These are phyloP conservation scores for Chrysopilus asiliformis DNA, from an alignment of 2,888 invertebrate species.

Conservation along the genomic window DNA sequence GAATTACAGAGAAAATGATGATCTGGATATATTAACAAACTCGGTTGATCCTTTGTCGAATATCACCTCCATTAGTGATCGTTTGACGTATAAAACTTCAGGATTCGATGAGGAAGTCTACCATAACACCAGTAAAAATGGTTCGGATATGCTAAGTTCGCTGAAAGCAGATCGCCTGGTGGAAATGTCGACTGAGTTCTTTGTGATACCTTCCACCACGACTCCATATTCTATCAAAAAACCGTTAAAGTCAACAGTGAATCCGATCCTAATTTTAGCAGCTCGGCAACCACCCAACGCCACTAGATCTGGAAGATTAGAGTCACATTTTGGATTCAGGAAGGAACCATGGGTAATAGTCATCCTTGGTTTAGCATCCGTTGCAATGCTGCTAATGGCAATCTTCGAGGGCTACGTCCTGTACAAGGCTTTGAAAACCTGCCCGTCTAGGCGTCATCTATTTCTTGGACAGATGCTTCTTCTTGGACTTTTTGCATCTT, in stretches of 20 bases:
- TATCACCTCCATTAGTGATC: too few relatives aligned
- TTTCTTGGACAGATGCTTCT: conserved; percentile 78
- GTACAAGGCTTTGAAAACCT: conserved; percentile 70
- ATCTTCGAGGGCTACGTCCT: conserved; percentile 83
- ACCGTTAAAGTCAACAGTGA: conserved; percentile 21
- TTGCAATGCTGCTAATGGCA: conserved; percentile 72
- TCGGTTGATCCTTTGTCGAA: too few relatives aligned
- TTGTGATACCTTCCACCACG: conserved; percentile 52
- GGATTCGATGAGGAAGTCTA: too few relatives aligned
- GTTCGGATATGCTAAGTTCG: too few relatives aligned
- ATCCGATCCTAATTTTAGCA: conserved; percentile 25
- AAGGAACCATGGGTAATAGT: conserved; percentile 85
- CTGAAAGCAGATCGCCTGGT: conserved; percentile 40
- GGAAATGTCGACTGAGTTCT: conserved; percentile 77
- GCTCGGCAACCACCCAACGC: conserved; percentile 18
- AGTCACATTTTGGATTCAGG: conserved; percentile 40
- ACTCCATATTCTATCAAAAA: conserved; percentile 12
- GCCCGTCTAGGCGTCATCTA: conserved; percentile 70
- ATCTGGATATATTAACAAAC: too few relatives aligned
- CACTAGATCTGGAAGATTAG: conserved; percentile 27
- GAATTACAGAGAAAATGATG: too few relatives aligned
- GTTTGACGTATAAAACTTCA: too few relatives aligned
- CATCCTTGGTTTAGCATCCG: conserved; percentile 67
- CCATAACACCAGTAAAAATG: too few relatives aligned
- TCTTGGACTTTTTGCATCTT: conserved; percentile 68